phyloP scores from a whole-genome alignment of 2,113 vertebrate species.

The Orcinus orca region DNA sequence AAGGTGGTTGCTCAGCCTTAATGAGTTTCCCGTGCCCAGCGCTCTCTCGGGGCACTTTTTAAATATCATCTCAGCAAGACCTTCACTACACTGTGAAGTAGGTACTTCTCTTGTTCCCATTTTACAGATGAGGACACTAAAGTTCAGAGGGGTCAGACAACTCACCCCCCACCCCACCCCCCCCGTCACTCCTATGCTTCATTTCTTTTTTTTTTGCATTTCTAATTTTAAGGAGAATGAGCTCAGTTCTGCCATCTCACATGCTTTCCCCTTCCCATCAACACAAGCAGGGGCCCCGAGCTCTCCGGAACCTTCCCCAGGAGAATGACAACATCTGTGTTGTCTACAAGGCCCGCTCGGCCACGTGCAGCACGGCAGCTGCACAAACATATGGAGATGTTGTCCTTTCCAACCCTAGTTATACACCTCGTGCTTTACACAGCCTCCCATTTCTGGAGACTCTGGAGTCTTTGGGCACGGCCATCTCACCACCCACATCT shows the following conservation, averaged over 20 bases:
- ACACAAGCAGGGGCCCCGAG: background rate
- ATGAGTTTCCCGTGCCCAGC: background rate
- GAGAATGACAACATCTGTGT: no score
- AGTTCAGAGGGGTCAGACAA: background rate
- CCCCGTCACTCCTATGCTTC: background rate
- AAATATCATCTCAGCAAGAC: background rate
- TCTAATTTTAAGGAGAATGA: background rate
- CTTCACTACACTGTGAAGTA: background rate
- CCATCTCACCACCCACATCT: background rate
- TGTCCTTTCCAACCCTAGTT: background rate
- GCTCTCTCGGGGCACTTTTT: background rate
- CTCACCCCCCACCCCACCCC: no score
- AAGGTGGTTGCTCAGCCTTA: background rate
- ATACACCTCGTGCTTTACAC: background rate
- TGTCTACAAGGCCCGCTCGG: background rate
- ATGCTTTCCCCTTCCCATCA: background rate
- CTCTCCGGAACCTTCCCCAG: background rate
- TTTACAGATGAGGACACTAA: background rate
- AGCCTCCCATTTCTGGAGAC: background rate
- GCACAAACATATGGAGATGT: fast-evolving
- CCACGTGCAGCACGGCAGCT: fast-evolving
- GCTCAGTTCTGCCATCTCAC: background rate
- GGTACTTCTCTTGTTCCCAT: background rate
- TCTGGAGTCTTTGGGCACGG: background rate
- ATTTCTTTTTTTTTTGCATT: background rate